Evolutionary conservation across 2,888 invertebrate species (phyloP), one percentile per base, ranked within the genome.

Genomic region (Brachypterus glaber): DNA sequence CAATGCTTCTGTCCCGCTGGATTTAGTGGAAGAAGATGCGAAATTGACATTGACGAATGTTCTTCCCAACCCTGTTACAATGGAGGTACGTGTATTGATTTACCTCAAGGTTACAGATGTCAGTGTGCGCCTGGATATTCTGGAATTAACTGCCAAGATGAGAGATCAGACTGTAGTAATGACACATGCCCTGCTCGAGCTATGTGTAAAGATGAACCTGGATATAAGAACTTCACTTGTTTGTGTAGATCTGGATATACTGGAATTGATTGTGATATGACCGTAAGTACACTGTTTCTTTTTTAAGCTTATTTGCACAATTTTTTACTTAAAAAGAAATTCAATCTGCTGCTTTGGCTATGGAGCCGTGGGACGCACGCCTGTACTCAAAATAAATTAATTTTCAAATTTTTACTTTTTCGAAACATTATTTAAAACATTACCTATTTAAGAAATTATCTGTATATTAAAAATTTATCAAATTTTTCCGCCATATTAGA

Each of bases 141-240:
- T 5, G 92, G 92, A n/a, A 77, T 90, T 21, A 92, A 92, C 59
- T 96, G 96, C 58, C 93, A 96, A 68, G 88, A 91, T 59, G 91
- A 93, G 64, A 76, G 82, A 52, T 82, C 86, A 11, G 91, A 95
- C 54, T 95, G 92, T 58, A 72, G 72, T 49, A 85, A 83, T 57
- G 85, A 88, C 44, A 89, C 95, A 0, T 97, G 97, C 53, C 90
- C 91, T 1, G 93, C 92, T 58, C 73, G 92, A 55, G 95, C 95
- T 3, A 92, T 93, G 88, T 97, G 97, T 64, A 93, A 95, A 67
- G 91, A 96, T 63, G 88, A 84, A 64, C 92, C 85, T 13, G 90
- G 86, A 41, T 79, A 76, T 51, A 87, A 85, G 53, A 92, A 92
- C 57, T 84, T 79, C 55, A 90, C 91, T 1, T 97, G 97, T 59